Evolutionary conservation across 1,140 invertebrate species (phyloP).

Genomic region (Drosophila elegans): DNA sequence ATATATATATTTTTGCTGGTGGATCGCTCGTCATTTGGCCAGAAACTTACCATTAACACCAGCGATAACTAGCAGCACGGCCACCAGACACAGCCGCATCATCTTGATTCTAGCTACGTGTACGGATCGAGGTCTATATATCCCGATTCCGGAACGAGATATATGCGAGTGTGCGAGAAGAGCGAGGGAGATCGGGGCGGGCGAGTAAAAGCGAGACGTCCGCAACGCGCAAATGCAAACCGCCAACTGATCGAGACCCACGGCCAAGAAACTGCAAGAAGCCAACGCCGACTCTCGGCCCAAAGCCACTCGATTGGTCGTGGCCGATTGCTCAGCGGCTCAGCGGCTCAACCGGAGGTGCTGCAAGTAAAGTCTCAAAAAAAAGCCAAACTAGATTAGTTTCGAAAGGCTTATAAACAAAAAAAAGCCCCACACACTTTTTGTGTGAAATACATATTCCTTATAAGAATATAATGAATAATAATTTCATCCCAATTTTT

Average conservation of each 20-base stretch:
- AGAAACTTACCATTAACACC: constrained; percentile 62
- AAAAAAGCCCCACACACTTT: too few relatives aligned
- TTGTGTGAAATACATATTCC: too few relatives aligned
- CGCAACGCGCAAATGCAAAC: constrained; percentile 78
- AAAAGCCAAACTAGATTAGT: not conserved
- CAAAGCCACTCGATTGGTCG: constrained; percentile 27
- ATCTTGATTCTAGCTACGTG: constrained; percentile 46
- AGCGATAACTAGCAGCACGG: constrained; percentile 49
- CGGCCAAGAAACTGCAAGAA: constrained; percentile 76
- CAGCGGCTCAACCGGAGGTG: not conserved
- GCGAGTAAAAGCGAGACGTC: constrained; percentile 54
- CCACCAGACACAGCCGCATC: constrained; percentile 63
- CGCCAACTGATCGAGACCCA: constrained; percentile 71
- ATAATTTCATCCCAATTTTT: too few relatives aligned
- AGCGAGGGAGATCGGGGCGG: constrained; percentile 8
- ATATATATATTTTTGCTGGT: not conserved
- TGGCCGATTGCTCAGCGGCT: constrained; percentile 1
- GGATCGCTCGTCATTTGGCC: not conserved
- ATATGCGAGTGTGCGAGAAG: constrained; percentile 10
- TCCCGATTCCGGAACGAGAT: constrained; percentile 11
- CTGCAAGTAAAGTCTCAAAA: not conserved
- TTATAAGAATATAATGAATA: too few relatives aligned
- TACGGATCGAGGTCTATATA: constrained; percentile 25
- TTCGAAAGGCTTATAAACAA: not conserved
- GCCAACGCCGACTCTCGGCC: constrained; percentile 43